Evolutionary conservation across 2,888 invertebrate genomes (phyloP).

Genomic region (Nomada fabriciana): DNA sequence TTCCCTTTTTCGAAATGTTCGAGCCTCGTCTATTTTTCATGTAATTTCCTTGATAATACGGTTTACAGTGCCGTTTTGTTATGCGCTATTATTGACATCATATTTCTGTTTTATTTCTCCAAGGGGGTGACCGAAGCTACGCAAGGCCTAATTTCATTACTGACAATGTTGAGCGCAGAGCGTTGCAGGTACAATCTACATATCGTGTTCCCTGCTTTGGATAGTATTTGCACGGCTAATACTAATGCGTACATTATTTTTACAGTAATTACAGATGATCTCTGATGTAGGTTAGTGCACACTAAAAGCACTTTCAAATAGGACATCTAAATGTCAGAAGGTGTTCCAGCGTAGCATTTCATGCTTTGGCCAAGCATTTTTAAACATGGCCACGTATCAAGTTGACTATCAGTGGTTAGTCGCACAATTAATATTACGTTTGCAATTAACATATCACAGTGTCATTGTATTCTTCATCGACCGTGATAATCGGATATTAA

Average conservation of each 20-base stretch:
- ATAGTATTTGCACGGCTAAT: background rate
- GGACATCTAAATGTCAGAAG: conserved; percentile 80
- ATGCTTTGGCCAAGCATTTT: conserved; percentile 80
- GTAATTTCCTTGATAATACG: conserved; percentile 20
- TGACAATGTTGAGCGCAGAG: conserved; percentile 77
- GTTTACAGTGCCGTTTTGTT: background rate
- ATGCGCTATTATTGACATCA: background rate
- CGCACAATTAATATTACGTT: conserved; percentile 15
- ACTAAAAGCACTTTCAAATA: conserved; percentile 71
- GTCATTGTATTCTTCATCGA: too few relatives aligned
- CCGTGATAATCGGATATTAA: background rate
- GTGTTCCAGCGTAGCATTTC: conserved; percentile 78
- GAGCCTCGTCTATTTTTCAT: conserved; percentile 16
- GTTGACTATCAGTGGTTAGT: conserved; percentile 85
- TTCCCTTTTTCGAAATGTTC: conserved; percentile 17
- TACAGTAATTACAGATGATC: conserved; percentile 81
- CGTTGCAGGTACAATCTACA: conserved; percentile 74
- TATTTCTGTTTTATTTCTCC: conserved; percentile 36
- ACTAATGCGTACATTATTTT: conserved; percentile 39
- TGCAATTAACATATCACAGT: background rate
- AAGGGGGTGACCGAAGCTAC: conserved; percentile 79
- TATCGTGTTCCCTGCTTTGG: background rate
- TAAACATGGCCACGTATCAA: conserved; percentile 85
- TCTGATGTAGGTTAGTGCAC: conserved; percentile 77
- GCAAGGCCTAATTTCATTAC: conserved; percentile 72